Percentiles rank a stretch among this genome's conserved stretches.
These are phyloP conservation scores for Heteropelma amictum DNA, from an alignment of 2,888 invertebrate genomes.

Conservation along the genomic window DNA sequence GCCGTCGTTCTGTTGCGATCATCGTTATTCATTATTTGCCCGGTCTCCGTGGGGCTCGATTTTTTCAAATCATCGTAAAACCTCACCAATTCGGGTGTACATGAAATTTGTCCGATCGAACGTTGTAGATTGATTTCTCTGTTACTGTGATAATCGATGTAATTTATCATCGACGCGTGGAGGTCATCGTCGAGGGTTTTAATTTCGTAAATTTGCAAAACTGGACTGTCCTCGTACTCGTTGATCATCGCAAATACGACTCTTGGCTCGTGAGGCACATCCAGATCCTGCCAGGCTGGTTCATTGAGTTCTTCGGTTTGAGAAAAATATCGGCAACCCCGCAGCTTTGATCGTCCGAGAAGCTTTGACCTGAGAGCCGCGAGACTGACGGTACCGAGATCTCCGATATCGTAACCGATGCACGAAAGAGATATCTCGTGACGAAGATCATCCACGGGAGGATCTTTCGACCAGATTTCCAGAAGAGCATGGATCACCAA, in stretches of 20 bases:
- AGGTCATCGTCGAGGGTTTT: slow-evolving; percentile 67
- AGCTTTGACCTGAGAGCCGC: slow-evolving; percentile 70
- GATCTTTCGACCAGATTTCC: slow-evolving; percentile 66
- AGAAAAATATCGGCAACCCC: slow-evolving; percentile 61
- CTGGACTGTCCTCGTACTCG: slow-evolving; percentile 69
- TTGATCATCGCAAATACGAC: slow-evolving; percentile 73
- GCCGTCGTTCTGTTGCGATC: slow-evolving; percentile 50
- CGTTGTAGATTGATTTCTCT: background rate
- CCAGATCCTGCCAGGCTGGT: slow-evolving; percentile 73
- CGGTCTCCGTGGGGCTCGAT: background rate
- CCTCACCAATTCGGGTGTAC: slow-evolving; percentile 66
- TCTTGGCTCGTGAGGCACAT: slow-evolving; percentile 70
- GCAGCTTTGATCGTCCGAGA: slow-evolving; percentile 60
- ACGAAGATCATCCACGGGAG: slow-evolving; percentile 63
- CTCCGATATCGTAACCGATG: slow-evolving; percentile 74
- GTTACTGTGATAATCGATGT: slow-evolving; percentile 62
- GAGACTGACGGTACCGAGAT: slow-evolving; percentile 74
- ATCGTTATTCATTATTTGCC: slow-evolving; percentile 8
- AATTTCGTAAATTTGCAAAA: slow-evolving; percentile 64
- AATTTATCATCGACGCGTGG: slow-evolving; percentile 60
- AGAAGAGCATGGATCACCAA: slow-evolving; percentile 73
- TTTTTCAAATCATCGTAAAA: slow-evolving; percentile 64
- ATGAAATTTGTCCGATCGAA: slow-evolving; percentile 28
- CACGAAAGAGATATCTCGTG: slow-evolving; percentile 67
- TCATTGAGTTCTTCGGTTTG: slow-evolving; percentile 72